phyloP scores from a whole-genome alignment of 2,797 vertebrate genomes.

The Brachymystax lenok region DNA sequence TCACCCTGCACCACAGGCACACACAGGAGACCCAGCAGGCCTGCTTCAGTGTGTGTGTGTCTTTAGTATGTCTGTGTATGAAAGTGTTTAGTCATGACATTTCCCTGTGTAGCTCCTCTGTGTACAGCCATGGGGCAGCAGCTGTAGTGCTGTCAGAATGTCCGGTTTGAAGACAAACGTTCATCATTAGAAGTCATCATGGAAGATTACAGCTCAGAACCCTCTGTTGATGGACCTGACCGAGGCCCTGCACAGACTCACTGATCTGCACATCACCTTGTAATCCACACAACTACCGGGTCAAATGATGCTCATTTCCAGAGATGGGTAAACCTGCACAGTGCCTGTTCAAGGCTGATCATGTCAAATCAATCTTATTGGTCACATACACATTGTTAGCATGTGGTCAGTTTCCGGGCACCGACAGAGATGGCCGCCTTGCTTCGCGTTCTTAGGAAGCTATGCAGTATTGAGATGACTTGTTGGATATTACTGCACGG shows the following conservation, averaged over 20 bases:
- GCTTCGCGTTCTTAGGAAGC: too few species aligned
- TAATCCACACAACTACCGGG: too few species aligned
- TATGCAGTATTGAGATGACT: too few species aligned
- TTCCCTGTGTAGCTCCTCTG: background rate
- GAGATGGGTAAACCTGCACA: too few species aligned
- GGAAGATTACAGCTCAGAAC: background rate
- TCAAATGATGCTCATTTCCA: too few species aligned
- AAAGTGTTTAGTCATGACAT: background rate
- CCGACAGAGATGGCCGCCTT: too few species aligned
- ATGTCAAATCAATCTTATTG: too few species aligned
- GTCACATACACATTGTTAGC: too few species aligned
- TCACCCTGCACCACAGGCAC: conserved; percentile 66
- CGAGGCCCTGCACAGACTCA: background rate
- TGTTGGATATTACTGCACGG: too few species aligned
- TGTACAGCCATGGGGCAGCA: background rate
- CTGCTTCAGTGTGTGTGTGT: background rate
- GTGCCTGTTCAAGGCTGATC: too few species aligned
- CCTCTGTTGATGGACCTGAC: background rate
- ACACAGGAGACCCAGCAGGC: conserved; percentile 44
- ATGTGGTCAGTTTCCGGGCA: too few species aligned
- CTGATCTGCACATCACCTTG: too few species aligned
- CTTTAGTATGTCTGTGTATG: background rate
- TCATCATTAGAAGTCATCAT: background rate
- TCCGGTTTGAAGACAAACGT: background rate
- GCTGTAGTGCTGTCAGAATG: background rate